Base-by-base conservation (phyloP, 2,888 invertebrate species). In the Drosophila paramelanica region DNA sequence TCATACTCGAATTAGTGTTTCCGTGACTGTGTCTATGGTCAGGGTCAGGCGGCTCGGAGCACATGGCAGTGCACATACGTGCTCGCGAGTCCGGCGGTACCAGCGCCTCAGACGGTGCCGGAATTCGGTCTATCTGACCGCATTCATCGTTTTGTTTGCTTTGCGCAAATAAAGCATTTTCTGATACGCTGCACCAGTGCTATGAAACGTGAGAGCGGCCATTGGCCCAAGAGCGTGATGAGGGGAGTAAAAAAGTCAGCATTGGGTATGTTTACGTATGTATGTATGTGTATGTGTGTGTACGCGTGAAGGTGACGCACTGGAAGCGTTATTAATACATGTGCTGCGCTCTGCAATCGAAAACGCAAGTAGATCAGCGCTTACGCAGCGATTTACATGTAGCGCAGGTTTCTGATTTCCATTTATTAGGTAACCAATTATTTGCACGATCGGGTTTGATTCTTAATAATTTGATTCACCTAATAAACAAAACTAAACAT, bases 11-110 rank as follows among this genome's bases (percentile, higher is more conserved):
- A 67, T 68, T 61, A 64, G 49, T 64, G 45, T 55, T 72, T 75
- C 68, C 73, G 68, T 55, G 45, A 59, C 47, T 62, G 75, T 85
- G 85, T 82, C 85, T 85, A 71, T 85, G 85, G 87, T 87, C 85
- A 85, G 78, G 85, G 80, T 80, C 81, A 71, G 43, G 43, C 41
- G 33, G 45, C 49, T 46, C 38, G 53, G 31, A 62, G 64, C 72
- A 72, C 76, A 76, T 75, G 76, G 65, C 67, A 53, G 10, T 20
- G 59, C 59, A 60, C 67, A 55, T 51, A 43, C 27, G 39, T 33
- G 23, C 17, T 11, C 52, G 42, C 46, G 13, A 51, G 33, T 51
- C 20, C 38, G 20, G 5, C 50, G 69, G 11, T 42, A 39, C 20
- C 20, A 11, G 13, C 36, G 50, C 53, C 47, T 41, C 38, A 41